Evolutionary conservation across 2,888 invertebrate genomes (phyloP), one percentile per base, ranked within the genome.

Genomic region (Craniophora ligustri): DNA sequence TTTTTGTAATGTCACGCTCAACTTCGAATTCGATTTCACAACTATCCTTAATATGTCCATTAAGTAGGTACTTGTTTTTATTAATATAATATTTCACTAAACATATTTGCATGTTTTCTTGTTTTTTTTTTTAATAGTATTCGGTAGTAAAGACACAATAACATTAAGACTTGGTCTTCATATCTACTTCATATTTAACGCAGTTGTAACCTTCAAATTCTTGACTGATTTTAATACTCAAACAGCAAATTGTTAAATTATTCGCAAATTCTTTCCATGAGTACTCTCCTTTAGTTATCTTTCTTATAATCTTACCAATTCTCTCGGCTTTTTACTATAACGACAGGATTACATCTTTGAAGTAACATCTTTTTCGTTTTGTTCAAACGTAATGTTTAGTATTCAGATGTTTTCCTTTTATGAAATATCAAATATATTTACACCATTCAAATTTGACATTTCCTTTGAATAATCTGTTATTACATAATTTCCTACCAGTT

Each of bases 11-110:
- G n/a, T n/a, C n/a, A n/a, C n/a, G n/a, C n/a, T n/a, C n/a, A n/a
- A n/a, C n/a, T n/a, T n/a, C n/a, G n/a, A n/a, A n/a, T n/a, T n/a
- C n/a, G n/a, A n/a, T n/a, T n/a, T n/a, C n/a, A n/a, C n/a, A n/a
- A n/a, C n/a, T n/a, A n/a, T n/a, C n/a, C n/a, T n/a, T n/a, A n/a
- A n/a, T n/a, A n/a, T n/a, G n/a, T n/a, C n/a, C n/a, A n/a, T n/a
- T n/a, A n/a, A n/a, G n/a, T n/a, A n/a, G n/a, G n/a, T n/a, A n/a
- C n/a, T n/a, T n/a, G n/a, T n/a, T n/a, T n/a, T n/a, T n/a, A n/a
- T n/a, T n/a, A n/a, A 59, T 59, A 70, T 69, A 41, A 63, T 63
- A 57, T 68, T 45, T 42, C 21, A 38, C 54, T 21, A 61, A 53
- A 61, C 47, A 66, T 32, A 47, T 46, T 47, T 41, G 67, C 34